phyloP scores from a whole-genome alignment of 1,140 invertebrate species.

The Pristionchus pacificus region DNA sequence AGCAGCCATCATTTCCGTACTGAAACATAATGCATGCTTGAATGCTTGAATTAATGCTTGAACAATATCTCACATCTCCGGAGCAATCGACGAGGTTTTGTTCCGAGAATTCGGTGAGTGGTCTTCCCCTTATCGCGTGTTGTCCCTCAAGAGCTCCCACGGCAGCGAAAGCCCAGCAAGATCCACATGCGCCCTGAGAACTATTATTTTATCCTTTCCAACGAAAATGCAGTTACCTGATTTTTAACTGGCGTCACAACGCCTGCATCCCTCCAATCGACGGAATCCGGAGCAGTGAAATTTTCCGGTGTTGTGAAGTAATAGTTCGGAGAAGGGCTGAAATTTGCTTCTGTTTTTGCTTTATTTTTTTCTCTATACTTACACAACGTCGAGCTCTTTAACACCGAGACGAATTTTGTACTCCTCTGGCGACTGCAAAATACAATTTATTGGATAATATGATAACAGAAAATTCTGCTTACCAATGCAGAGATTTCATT shows the following conservation, averaged over 20 bases:
- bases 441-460: conserved; percentile 44
- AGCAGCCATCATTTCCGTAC: conserved; percentile 91
- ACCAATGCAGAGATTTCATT: conserved; percentile 54
- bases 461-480: not conserved
- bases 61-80: too few relatives aligned
- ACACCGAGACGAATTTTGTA: conserved; percentile 36
- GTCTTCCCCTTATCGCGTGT: conserved; percentile 78
- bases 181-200: conserved; percentile 78
- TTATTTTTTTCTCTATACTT: too few relatives aligned
- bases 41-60: too few relatives aligned
- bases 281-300: conserved; percentile 54
- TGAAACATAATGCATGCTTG: too few relatives aligned
- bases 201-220: too few relatives aligned
- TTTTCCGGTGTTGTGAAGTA: conserved; percentile 37
- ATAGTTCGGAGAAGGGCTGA: conserved; percentile 36
- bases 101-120: conserved; percentile 85
- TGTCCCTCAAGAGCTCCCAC: conserved; percentile 93
- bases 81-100: conserved; percentile 97
- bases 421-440: conserved; percentile 51
- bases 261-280: conserved; percentile 80
- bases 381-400: too few relatives aligned
- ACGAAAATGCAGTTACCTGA: conserved; percentile 75
- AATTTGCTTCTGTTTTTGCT: too few relatives aligned
- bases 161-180: conserved; percentile 89
- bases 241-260: conserved; percentile 86